Base-by-base conservation (phyloP, 1,140 invertebrate genomes). In the Lepidostoma basale region DNA sequence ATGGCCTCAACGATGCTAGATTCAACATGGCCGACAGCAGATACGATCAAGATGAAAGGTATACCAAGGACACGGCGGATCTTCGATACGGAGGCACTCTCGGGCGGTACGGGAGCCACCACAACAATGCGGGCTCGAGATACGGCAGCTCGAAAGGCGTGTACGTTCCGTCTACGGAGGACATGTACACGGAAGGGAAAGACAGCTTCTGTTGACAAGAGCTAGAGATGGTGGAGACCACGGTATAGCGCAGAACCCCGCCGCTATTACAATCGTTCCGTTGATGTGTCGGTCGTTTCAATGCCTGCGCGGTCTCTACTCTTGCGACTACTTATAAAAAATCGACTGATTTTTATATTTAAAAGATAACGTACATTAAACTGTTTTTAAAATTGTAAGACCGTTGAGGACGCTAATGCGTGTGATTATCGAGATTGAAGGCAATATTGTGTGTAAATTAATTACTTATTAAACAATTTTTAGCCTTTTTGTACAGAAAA, bases 191-290 rank as follows among this genome's bases (percentile, higher is more conserved):
- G 70, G 87, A 89, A 68, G 84, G 87, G 54, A 89, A 89, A 78
- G 88, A 89, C 76, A 87, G 85, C 76, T 87, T 89, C 79, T 89
- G 88, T 89, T 90, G 88, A 90, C 88, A 87, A 82, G 84, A 84
- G 77, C 85, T 83, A 76, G 86, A 85, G 73, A 78, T 83, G 69
- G 79, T 88, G 76, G 88, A 89, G 80, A 89, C 88, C 60, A 88
- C 85, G 47, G 86, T 88, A 44, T 82, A 80, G 74, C 73, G 54
- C 52, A 25, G 25, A 25, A 12, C 14, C 14, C 25, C 16, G 1
- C 23, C 26, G 52, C 14, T 20, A 49, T 49, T 49, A 20, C 12
- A 16, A 9, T 16, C 10, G 36, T 44, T 45, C 25, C 36, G 59
- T 62, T 30, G 39, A 16, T 44, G n/a, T 44, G 59, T 62, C 40